Evolutionary conservation across 1,140 invertebrate species (phyloP).

Genomic region (Lepidurus arcticus): DNA sequence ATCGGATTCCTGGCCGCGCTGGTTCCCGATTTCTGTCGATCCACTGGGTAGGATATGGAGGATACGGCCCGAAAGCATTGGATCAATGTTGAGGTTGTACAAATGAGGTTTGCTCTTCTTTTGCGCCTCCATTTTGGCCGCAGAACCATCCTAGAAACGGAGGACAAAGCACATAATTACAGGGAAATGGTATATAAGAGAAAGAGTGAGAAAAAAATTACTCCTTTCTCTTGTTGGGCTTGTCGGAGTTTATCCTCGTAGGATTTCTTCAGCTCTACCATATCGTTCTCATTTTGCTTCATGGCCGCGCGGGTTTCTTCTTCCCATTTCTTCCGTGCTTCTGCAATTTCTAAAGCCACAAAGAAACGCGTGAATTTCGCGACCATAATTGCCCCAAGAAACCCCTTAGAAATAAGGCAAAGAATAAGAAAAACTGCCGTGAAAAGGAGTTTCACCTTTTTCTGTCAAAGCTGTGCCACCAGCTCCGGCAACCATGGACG

Average conservation of each 20-base stretch:
- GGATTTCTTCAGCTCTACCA: constrained; percentile 51
- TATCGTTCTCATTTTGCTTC: constrained; percentile 53
- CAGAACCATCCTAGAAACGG: constrained; percentile 36
- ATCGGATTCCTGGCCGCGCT: constrained; percentile 45
- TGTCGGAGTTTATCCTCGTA: constrained; percentile 53
- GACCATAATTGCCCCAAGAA: background rate
- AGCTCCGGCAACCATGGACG: constrained; percentile 39
- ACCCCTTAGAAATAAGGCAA: background rate
- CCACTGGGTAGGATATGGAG: constrained; percentile 51
- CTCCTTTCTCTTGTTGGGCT: constrained; percentile 41
- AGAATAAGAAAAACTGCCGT: background rate
- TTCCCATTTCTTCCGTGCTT: constrained; percentile 45
- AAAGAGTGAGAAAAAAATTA: background rate
- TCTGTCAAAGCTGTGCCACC: constrained; percentile 39
- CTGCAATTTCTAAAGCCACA: constrained; percentile 38
- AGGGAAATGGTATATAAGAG: constrained; percentile 23
- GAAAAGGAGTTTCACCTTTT: constrained; percentile 41
- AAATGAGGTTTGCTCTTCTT: constrained; percentile 52
- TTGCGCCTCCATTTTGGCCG: constrained; percentile 47
- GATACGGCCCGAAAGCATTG: constrained; percentile 53
- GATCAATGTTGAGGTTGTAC: constrained; percentile 58
- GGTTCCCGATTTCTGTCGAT: constrained; percentile 49
- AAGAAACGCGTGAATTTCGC: background rate
- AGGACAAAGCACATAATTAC: constrained; percentile 27
- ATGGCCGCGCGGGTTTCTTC: constrained; percentile 52